Conservation (phyloP, 2,797 vertebrate genomes). For the Tragelaphus eurycerus region DNA sequence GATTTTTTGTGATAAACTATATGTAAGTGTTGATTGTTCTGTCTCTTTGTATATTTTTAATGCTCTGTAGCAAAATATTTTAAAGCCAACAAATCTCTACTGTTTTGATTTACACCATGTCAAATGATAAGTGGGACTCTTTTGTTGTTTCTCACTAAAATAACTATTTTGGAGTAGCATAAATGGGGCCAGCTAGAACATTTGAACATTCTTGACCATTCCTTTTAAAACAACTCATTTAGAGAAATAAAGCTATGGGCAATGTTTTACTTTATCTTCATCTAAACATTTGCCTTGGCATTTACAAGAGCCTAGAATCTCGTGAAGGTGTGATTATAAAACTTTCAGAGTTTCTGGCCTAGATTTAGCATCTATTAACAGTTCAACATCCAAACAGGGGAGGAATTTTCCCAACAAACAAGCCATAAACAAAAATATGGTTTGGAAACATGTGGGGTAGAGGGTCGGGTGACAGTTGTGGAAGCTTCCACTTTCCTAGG, state of each 20-base stretch:
- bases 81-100: not conserved
- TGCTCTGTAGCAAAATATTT: constrained; percentile 28
- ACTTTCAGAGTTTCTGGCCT: not conserved
- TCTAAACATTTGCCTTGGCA: constrained; percentile 50
- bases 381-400: not conserved
- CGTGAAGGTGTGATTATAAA: not conserved
- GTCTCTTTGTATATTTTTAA: constrained; percentile 15
- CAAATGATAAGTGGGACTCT: not conserved
- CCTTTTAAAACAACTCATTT: constrained; percentile 20
- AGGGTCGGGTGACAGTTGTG: not conserved
- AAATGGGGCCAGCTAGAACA: not conserved
- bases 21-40: not conserved
- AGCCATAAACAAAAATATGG: not conserved
- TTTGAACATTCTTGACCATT: constrained; percentile 19
- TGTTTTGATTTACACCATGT: constrained; percentile 33
- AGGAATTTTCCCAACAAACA: constrained; percentile 19
- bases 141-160: not conserved
- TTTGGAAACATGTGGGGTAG: not conserved
- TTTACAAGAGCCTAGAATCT: not conserved
- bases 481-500: not conserved
- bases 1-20: not conserved
- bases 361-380: not conserved
- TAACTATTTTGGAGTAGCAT: not conserved
- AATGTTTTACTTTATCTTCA: constrained; percentile 40
- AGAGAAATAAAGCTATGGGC: constrained; percentile 14